Conservation (phyloP, 2,113 vertebrate genomes). For the Corythornis cristatus region DNA sequence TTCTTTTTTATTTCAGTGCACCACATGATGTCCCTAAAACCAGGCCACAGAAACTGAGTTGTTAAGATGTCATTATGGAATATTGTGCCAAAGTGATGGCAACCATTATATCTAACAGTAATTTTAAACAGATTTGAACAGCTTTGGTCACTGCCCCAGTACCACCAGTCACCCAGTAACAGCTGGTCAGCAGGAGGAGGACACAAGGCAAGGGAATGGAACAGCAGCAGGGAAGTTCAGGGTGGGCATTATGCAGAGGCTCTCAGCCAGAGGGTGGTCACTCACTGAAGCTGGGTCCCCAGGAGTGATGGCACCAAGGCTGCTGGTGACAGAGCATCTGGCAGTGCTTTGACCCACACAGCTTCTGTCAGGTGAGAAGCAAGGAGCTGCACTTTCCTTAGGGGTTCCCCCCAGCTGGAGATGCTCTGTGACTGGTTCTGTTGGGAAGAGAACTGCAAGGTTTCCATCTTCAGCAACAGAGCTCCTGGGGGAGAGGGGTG, state of each 20-base stretch:
- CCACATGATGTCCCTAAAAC: background rate
- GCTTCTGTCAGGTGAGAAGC: fast-evolving
- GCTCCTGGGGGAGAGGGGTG: background rate
- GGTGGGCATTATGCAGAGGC: background rate
- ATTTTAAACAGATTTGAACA: background rate
- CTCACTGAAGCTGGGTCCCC: background rate
- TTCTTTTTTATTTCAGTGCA: background rate
- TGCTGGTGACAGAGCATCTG: background rate
- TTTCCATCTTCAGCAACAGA: background rate
- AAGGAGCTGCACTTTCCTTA: background rate
- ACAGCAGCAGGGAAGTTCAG: background rate
- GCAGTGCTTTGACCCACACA: background rate
- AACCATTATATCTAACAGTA: background rate
- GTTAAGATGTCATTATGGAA: background rate
- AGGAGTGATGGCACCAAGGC: background rate
- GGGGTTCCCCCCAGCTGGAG: background rate
- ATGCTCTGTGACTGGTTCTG: background rate
- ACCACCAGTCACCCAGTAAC: background rate
- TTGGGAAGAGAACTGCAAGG: background rate
- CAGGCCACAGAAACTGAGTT: background rate
- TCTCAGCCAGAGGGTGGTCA: background rate
- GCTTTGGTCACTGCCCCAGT: background rate
- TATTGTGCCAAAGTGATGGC: background rate
- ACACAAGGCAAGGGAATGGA: background rate
- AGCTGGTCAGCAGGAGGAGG: background rate